These are phyloP conservation scores for Teinopalpus imperialis DNA, from an alignment of 2,888 invertebrate species.

Conservation along the genomic window DNA sequence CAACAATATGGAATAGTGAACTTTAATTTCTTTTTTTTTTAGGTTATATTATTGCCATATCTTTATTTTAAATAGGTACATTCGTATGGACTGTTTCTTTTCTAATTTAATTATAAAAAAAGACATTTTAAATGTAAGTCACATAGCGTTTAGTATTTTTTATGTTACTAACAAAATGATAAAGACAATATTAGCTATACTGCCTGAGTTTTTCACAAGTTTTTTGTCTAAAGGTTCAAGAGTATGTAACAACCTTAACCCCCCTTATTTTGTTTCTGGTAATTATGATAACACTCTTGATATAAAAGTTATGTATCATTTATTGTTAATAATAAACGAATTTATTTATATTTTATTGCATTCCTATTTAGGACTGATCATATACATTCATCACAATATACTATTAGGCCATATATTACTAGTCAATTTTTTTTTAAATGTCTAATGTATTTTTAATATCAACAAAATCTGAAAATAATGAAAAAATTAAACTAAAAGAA, in stretches of 20 bases:
- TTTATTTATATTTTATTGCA: conserved; percentile 24
- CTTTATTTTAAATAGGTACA: conserved; percentile 54
- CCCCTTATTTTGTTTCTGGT: no score
- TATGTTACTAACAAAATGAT: conserved; percentile 1
- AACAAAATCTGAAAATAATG: conserved; percentile 12
- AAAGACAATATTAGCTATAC: conserved; percentile 14
- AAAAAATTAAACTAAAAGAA: neutral
- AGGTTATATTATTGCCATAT: conserved; percentile 44
- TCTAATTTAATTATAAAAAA: conserved; percentile 37
- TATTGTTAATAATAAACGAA: conserved; percentile 4
- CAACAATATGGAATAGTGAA: neutral
- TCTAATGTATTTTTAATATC: conserved; percentile 10
- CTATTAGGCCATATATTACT: conserved; percentile 27
- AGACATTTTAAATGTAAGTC: conserved; percentile 36
- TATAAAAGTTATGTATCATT: neutral
- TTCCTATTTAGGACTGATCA: conserved; percentile 26
- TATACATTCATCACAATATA: conserved; percentile 17
- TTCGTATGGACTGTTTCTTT: conserved; percentile 57
- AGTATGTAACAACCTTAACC: no score
- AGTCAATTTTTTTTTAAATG: conserved; percentile 24
- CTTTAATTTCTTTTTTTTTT: no score
- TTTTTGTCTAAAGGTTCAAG: no score
- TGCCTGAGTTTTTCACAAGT: conserved; percentile 2
- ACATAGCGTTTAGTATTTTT: conserved; percentile 2
- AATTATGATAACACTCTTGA: no score